Conservation (phyloP, 1,140 invertebrate species). For the Drosophila grimshawi region DNA sequence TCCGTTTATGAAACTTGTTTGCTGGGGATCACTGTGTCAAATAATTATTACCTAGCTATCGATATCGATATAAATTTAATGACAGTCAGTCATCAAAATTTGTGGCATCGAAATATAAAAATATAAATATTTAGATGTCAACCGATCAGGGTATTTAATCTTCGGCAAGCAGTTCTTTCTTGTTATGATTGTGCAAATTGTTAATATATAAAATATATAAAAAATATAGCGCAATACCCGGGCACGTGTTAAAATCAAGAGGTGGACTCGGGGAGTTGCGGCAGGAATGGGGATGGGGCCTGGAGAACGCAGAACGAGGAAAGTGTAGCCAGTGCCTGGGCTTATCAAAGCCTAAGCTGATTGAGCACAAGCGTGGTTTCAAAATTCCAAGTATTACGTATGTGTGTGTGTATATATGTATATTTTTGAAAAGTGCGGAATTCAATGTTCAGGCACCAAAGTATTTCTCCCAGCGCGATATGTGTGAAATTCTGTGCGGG, state of each 20-base stretch:
- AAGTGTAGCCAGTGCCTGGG: too few relatives aligned
- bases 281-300: neutral
- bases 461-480: slow-evolving; percentile 15
- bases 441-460: slow-evolving; percentile 5
- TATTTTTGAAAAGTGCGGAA: slow-evolving; percentile 20
- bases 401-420: neutral
- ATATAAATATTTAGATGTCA: too few relatives aligned
- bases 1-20: too few relatives aligned
- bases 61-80: too few relatives aligned
- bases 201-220: too few relatives aligned
- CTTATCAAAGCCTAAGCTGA: slow-evolving; percentile 14
- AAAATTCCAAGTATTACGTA: slow-evolving; percentile 14
- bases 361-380: neutral
- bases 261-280: neutral
- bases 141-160: neutral
- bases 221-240: too few relatives aligned
- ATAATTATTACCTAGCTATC: too few relatives aligned
- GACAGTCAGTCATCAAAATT: too few relatives aligned
- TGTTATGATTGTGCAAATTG: too few relatives aligned
- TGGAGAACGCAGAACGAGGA: neutral
- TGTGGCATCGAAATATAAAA: too few relatives aligned
- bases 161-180: neutral
- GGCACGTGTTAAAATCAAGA: too few relatives aligned
- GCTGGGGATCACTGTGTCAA: too few relatives aligned
- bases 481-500: slow-evolving; percentile 10